Conservation (phyloP, 2,797 vertebrate species). For the Tenualosa ilisha region DNA sequence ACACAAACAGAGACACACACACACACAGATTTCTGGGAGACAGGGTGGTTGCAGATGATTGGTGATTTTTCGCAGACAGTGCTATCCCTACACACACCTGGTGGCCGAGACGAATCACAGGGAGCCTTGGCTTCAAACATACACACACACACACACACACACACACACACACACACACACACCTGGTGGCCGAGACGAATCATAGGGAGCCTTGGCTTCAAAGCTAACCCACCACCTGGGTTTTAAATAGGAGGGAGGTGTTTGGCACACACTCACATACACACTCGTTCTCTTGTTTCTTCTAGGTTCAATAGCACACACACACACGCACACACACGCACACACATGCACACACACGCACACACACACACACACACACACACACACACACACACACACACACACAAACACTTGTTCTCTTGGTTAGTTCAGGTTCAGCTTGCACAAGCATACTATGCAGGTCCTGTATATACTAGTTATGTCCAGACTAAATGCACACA, state of each 20-base stretch:
- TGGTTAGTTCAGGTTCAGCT: no score
- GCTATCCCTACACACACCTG: not conserved
- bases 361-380: not conserved
- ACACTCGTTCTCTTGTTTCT: not conserved
- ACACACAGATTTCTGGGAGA: not conserved
- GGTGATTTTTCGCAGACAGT: not conserved
- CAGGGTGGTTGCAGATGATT: slow-evolving; percentile 23
- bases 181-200: slow-evolving; percentile 81
- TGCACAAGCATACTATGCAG: not conserved
- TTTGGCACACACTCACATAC: slow-evolving; percentile 56
- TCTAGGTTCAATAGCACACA: not conserved
- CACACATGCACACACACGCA: not conserved
- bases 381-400: not conserved
- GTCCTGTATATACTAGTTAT: no score
- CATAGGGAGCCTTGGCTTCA: slow-evolving; percentile 70
- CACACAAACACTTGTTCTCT: not conserved
- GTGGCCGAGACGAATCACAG: slow-evolving; percentile 75
- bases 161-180: slow-evolving; percentile 91
- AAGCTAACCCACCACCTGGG: slow-evolving; percentile 74
- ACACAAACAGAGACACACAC: no score
- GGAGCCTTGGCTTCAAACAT: slow-evolving; percentile 87
- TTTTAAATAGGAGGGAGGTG: slow-evolving; percentile 52
- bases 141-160: slow-evolving; percentile 82
- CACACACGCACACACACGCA: not conserved
- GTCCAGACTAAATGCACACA: no score